A percentile compares a stretch with the other conserved stretches of the same genome.
Conservation (phyloP, 2,797 vertebrate species). For the Acomys russatus region DNA sequence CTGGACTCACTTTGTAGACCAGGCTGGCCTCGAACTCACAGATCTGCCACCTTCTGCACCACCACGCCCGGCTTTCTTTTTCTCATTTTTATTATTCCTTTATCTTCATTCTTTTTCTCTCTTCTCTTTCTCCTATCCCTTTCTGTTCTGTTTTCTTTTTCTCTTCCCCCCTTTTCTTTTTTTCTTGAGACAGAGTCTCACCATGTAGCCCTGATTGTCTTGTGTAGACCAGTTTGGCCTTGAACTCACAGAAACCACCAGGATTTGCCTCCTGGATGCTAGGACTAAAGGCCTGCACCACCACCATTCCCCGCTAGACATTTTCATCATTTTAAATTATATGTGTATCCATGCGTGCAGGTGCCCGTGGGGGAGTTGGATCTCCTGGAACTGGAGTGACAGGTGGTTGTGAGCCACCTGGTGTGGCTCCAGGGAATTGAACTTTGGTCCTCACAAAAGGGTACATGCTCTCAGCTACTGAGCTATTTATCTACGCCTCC, state of each 20-base stretch:
- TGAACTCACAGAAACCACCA: not conserved
- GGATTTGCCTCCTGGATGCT: not conserved
- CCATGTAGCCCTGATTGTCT: not conserved
- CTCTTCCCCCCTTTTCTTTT: too few relatives aligned
- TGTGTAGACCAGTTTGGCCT: not conserved
- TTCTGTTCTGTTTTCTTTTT: too few relatives aligned
- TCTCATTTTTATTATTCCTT: too few relatives aligned
- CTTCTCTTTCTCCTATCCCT: too few relatives aligned
- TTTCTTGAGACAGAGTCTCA: too few relatives aligned
- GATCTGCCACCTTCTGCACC: too few relatives aligned
- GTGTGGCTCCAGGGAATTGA: not conserved
- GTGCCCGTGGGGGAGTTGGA: not conserved
- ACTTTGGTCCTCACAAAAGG: not conserved
- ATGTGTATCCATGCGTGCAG: not conserved
- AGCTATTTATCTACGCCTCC: not conserved
- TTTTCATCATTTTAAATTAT: not conserved
- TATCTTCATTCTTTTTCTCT: too few relatives aligned
- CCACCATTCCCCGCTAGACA: not conserved
- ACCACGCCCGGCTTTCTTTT: too few relatives aligned
- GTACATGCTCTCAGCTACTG: not conserved
- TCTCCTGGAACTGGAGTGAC: not conserved
- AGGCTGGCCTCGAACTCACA: not conserved
- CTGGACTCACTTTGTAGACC: not conserved
- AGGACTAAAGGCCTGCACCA: not conserved
- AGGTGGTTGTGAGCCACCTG: not conserved